phyloP scores from a whole-genome alignment of 2,113 vertebrate genomes.

The Lophura nycthemera region DNA sequence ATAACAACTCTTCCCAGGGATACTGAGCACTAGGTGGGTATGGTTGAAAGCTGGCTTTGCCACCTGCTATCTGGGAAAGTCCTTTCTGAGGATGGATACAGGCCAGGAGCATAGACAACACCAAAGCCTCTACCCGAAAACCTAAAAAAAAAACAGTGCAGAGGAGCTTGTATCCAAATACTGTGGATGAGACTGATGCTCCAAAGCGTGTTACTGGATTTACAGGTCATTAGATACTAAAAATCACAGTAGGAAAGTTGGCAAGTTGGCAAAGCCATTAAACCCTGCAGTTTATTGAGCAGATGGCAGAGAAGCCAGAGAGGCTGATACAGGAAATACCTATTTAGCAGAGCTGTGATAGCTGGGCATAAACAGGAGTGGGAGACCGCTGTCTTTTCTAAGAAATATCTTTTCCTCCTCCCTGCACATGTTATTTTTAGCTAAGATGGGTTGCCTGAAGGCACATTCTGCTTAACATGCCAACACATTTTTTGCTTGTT shows the following conservation, averaged over 20 bases:
- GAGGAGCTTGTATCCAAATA: neutral
- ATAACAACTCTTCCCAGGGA: neutral
- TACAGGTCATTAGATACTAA: neutral
- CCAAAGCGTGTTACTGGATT: neutral
- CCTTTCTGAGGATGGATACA: neutral
- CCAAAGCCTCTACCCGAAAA: neutral
- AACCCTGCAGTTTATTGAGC: neutral
- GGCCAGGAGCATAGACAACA: neutral
- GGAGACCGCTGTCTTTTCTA: neutral
- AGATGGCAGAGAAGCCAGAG: neutral
- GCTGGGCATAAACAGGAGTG: neutral
- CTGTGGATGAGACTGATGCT: fast-evolving
- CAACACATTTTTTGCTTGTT: neutral
- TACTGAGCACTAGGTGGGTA: neutral
- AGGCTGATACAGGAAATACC: neutral
- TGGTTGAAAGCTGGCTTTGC: neutral
- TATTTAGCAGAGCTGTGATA: neutral
- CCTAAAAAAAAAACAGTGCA: neutral
- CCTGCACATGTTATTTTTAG: neutral
- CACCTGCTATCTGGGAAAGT: neutral
- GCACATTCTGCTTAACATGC: neutral
- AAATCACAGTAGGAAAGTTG: neutral
- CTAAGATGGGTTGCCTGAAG: neutral
- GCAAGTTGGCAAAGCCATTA: neutral
- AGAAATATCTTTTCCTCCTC: neutral